Evolutionary conservation across 2,888 invertebrate species (phyloP), one percentile per base, ranked within the genome.

Genomic region (Ichneumon xanthorius): DNA sequence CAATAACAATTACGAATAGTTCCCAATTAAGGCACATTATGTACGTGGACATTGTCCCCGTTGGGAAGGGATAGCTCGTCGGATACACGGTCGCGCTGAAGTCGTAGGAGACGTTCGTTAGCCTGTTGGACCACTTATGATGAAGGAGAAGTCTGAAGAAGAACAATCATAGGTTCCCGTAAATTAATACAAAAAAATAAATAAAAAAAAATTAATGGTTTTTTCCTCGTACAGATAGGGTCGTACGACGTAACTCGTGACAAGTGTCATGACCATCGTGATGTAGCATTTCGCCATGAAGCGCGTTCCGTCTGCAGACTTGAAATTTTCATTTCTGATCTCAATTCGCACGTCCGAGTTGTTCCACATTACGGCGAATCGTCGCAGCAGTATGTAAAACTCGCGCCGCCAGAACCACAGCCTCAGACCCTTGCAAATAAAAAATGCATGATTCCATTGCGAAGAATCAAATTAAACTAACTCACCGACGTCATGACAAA

Each of bases 81-180:
- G 85, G 87, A 77, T 83, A 85, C 2, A 86, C 77, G n/a, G 86
- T 87, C 19, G 72, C 81, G 37, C 80, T 72, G 48, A 72, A 87
- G 80, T 87, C 86, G 79, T 76, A 87, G 30, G 87, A 76, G n/a
- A 33, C 22, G 50, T 87, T 87, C 4, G 76, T 75, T 2, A n/a
- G n/a, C 50, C 33, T 71, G 26, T 37, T 50, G 61, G 45, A 45
- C 75, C 45, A 80, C 19, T 80, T 58, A 53, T 85, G 75, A 19
- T 82, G 79, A 33, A 85, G 61, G 11, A 85, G 48, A 9, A 85
- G 80, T 67, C 85, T 85, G 65, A 55, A 26, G 6, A 80, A 50
- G 22, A 11, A 22, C 50, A 75, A 45, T 19, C 26, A 26, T 26
- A 2, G 26, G 26, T 26, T 26, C n/a, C 26, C 26, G 26, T 26